Base-by-base conservation (phyloP, 1,140 invertebrate species). In the Sarcophaga bullata region DNA sequence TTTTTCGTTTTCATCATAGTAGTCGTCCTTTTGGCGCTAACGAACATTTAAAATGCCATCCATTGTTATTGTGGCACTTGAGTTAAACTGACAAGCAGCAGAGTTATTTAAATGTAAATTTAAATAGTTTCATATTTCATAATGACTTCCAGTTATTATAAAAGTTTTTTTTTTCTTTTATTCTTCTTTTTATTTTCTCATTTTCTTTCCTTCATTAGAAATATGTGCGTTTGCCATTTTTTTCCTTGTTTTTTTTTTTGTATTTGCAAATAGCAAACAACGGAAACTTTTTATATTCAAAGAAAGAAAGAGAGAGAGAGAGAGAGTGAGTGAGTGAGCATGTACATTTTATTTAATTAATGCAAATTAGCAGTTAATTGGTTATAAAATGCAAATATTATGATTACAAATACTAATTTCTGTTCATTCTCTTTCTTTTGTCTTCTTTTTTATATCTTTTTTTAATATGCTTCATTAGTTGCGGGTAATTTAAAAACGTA, bases 111-210 rank as follows among this genome's bases (percentile, higher is more conserved):
- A 78, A 78, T 78, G 75, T 78, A 78, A 49, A 78, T 50, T 78
- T 78, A 78, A 78, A 78, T 78, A 52, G 75, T 78, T 78, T 78
- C 75, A 78, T 78, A 78, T 78, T 78, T 78, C 75, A 78, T 78
- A 78, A 50, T 50, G 48, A 50, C n/a, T 50, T 73, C 8, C 47
- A n/a, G 48, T 50, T 50, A 50, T 25, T 78, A 6, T 25, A 19
- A 78, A 50, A 50, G 7, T 9, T 49, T 50, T 78, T 68, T 62
- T 15, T 62, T 19, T n/a, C 8, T 19, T 68, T 1, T 68, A 13
- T 19, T 17, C 62, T 9, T 19, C n/a, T 7, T n/a, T 68, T 52
- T 10, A 9, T 10, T 52, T 52, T 13, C 1, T 50, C 49, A 50
- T 50, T 52, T 52, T 52, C 50, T 3, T 10, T 52, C 25, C 9